Percentiles rank a stretch among this genome's conserved stretches.
These are phyloP conservation scores for Paradoxurus hermaphroditus DNA, from an alignment of 2,113 vertebrate genomes.

Conservation along the genomic window DNA sequence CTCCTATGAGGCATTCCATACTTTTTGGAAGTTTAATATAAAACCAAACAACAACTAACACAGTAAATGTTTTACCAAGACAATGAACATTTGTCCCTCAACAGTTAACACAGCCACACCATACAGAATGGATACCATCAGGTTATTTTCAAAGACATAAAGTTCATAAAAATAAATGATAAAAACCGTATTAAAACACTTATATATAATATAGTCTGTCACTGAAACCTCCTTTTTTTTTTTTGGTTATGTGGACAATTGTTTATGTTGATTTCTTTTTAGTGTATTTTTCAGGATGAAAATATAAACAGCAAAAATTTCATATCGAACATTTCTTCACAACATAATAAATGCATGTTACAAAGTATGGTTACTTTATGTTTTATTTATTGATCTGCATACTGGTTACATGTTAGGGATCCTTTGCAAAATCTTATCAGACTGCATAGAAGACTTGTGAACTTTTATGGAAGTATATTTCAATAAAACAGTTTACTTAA, in stretches of 20 bases:
- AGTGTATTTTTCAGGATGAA: not conserved
- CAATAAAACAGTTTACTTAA: not conserved
- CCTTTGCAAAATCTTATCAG: not conserved
- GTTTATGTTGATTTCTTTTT: not conserved
- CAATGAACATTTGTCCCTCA: conserved; percentile 4
- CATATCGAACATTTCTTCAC: not conserved
- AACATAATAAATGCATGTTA: not conserved
- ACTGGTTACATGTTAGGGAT: not conserved
- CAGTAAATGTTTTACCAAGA: not conserved
- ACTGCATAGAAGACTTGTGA: not conserved
- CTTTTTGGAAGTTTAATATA: not conserved
- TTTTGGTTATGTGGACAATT: not conserved
- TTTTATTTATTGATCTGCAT: not conserved
- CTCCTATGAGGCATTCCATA: not conserved
- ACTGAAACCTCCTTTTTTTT: not conserved
- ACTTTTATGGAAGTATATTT: not conserved
- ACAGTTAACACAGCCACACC: not conserved
- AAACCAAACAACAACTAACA: conserved; percentile 28
- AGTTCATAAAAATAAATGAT: conserved; percentile 8
- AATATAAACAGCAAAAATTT: not conserved
- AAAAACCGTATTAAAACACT: not conserved
- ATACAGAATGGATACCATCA: not conserved
- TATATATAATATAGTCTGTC: not conserved
- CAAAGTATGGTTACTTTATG: not conserved
- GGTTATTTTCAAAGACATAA: conserved; percentile 29